Conservation (phyloP, 2,797 vertebrate genomes). For the Enteromius thamalakanensis region DNA sequence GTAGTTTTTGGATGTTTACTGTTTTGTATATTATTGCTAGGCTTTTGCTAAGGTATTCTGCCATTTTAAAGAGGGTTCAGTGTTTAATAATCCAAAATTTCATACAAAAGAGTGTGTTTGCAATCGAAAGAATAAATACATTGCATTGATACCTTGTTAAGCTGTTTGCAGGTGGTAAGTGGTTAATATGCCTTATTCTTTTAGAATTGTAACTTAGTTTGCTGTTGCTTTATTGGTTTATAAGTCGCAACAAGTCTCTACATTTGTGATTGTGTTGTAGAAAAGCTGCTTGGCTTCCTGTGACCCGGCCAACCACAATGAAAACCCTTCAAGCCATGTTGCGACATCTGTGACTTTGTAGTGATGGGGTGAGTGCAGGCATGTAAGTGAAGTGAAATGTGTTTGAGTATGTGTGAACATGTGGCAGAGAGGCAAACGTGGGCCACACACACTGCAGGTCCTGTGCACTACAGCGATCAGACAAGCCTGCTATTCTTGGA, state of each 20-base stretch:
- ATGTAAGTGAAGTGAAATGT: slow-evolving; percentile 48
- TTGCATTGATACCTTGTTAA: neutral
- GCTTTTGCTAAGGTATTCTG: neutral
- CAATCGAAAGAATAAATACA: neutral
- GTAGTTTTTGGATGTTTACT: neutral
- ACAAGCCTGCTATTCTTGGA: slow-evolving; percentile 69
- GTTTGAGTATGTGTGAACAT: slow-evolving; percentile 52
- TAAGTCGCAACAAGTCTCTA: too few relatives aligned
- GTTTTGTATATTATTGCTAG: neutral
- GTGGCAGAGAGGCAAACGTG: slow-evolving; percentile 23
- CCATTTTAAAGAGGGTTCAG: neutral
- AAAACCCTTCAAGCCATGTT: neutral
- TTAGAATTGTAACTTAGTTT: neutral
- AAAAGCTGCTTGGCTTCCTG: neutral
- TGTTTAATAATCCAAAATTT: neutral
- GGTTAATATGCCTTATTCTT: neutral
- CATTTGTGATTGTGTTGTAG: neutral
- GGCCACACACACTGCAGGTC: slow-evolving; percentile 77
- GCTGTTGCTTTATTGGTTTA: neutral
- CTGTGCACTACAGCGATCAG: slow-evolving; percentile 67
- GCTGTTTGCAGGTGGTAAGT: neutral
- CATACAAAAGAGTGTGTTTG: neutral
- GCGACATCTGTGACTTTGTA: slow-evolving; percentile 43
- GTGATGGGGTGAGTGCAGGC: slow-evolving; percentile 44
- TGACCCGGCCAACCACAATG: neutral